Evolutionary conservation across 2,797 vertebrate genomes (phyloP).

Genomic region (Bovichtus variegatus): DNA sequence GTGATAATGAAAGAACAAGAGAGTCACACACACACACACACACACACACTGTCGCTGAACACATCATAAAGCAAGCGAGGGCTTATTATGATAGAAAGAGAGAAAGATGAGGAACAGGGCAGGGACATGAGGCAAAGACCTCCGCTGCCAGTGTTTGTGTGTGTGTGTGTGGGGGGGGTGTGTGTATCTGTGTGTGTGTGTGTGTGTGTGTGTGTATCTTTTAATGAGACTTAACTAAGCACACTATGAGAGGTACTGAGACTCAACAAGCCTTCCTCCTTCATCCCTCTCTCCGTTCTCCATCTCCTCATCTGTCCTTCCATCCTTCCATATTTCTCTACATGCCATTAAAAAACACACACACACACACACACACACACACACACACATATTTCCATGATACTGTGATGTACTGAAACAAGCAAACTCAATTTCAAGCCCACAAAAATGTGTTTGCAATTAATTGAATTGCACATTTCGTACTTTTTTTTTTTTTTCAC

Average conservation of each 20-base stretch:
- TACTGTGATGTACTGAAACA: neutral
- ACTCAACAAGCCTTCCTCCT: constrained; percentile 45
- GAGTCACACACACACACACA: neutral
- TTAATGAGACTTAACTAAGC: constrained; percentile 32
- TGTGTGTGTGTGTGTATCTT: constrained; percentile 9
- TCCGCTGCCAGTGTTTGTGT: neutral
- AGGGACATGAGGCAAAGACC: constrained; percentile 23
- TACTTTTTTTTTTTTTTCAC: no score
- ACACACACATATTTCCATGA: neutral
- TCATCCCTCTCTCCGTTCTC: neutral
- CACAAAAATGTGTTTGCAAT: neutral
- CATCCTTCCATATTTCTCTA: neutral
- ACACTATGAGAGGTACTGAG: constrained; percentile 73
- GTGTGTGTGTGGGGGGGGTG: neutral
- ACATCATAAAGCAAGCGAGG: constrained; percentile 10
- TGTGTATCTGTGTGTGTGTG: constrained; percentile 3
- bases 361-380: no score
- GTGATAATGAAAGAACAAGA: neutral
- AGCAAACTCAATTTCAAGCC: no score
- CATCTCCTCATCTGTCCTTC: neutral
- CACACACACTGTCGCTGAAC: neutral
- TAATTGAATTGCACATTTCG: no score
- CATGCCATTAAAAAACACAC: no score
- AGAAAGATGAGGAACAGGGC: neutral
- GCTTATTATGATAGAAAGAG: constrained; percentile 4